Conservation (phyloP, 1,140 invertebrate genomes). For the Aphis gossypii region DNA sequence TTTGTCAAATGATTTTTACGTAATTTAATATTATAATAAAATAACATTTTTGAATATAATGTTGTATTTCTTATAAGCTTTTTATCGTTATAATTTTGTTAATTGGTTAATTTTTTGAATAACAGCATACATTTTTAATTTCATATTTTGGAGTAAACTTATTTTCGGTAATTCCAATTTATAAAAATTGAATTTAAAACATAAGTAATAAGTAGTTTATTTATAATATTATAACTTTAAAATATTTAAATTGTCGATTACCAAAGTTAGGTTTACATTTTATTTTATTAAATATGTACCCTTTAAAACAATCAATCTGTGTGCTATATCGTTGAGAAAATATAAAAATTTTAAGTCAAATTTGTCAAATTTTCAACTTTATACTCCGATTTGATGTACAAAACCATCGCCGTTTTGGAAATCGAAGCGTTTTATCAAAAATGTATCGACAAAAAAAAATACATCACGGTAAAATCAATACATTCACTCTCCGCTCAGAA, state of each 20-base stretch:
- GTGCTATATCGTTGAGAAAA: background rate
- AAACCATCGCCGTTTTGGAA: too few relatives aligned
- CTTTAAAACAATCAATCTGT: background rate
- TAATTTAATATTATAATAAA: background rate
- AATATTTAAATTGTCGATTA: background rate
- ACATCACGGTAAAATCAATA: too few relatives aligned
- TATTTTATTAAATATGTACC: background rate
- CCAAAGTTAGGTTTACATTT: background rate
- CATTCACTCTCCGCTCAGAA: too few relatives aligned
- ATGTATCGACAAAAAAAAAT: too few relatives aligned
- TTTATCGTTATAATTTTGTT: background rate
- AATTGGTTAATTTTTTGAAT: background rate
- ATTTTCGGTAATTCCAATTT: background rate
- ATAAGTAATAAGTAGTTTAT: background rate
- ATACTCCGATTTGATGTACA: too few relatives aligned
- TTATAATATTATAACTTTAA: background rate
- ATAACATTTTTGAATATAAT: background rate
- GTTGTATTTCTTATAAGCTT: background rate
- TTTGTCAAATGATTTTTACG: too few relatives aligned
- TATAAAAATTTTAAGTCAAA: too few relatives aligned
- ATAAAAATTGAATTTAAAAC: background rate
- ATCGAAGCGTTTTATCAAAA: too few relatives aligned
- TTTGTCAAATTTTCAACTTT: too few relatives aligned
- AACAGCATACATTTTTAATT: background rate
- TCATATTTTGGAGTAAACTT: background rate